These are phyloP conservation scores for Artibeus lituratus DNA, from an alignment of 2,797 vertebrate genomes.

Conservation along the genomic window DNA sequence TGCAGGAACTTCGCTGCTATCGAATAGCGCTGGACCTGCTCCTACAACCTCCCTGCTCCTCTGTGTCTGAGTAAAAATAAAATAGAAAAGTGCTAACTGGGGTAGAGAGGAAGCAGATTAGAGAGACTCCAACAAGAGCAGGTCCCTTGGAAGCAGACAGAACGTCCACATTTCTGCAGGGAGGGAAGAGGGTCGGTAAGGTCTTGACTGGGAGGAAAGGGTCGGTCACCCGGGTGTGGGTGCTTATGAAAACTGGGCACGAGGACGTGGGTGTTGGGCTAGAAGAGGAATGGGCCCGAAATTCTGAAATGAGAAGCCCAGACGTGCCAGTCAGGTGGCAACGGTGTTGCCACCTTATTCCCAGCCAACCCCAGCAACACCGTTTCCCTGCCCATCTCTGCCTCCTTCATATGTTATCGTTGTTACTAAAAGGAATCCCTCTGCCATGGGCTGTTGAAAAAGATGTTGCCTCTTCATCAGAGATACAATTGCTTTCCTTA, in stretches of 20 bases:
- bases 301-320: background rate
- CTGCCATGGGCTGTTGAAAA: background rate
- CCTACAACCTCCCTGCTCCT: background rate
- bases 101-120: slow-evolving; percentile 51
- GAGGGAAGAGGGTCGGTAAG: background rate
- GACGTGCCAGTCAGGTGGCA: fast-evolving
- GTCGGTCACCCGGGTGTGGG: background rate
- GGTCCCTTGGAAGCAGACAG: background rate
- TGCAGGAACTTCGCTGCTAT: slow-evolving; percentile 42
- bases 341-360: background rate
- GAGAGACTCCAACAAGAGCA: slow-evolving; percentile 10
- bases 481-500: slow-evolving; percentile 60
- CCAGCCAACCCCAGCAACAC: background rate
- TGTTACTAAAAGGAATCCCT: background rate
- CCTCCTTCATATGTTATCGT: background rate
- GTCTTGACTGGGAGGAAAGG: background rate
- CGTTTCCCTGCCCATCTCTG: background rate
- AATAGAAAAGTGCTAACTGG: slow-evolving; percentile 28
- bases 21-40: background rate
- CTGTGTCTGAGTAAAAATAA: slow-evolving; percentile 44
- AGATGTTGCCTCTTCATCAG: slow-evolving; percentile 61
- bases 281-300: background rate
- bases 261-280: background rate
- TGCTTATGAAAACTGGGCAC: background rate
- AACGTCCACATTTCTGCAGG: background rate